phyloP scores from a whole-genome alignment of 2,113 vertebrate genomes.

The Acrocephalus arundinaceus region DNA sequence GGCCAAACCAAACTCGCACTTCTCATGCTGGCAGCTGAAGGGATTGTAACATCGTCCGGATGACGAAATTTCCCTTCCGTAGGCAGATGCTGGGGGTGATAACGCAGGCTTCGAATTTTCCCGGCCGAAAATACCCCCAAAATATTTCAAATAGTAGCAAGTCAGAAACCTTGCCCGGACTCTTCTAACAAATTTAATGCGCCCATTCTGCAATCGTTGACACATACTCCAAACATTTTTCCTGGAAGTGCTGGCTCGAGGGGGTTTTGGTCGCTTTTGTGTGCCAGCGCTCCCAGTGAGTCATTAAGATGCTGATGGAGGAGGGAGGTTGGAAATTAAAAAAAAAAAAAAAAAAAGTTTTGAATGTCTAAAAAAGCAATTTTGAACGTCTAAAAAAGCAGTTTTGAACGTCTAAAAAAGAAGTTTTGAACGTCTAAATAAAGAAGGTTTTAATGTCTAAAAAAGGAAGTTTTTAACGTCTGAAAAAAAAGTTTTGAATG shows the following conservation, averaged over 20 bases:
- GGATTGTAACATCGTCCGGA: not conserved
- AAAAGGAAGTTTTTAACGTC: not conserved
- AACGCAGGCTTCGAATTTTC: not conserved
- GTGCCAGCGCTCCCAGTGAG: not conserved
- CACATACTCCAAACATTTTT: not conserved
- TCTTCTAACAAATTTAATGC: not conserved
- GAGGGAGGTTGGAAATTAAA: not conserved
- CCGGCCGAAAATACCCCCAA: not conserved
- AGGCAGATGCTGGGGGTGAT: not conserved
- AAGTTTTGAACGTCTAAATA: not conserved
- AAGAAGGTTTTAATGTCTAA: not conserved
- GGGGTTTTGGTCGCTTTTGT: not conserved
- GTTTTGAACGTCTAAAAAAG: too few relatives aligned
- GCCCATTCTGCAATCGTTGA: not conserved
- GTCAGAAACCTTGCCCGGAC: not conserved
- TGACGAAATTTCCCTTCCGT: not conserved
- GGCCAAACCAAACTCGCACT: not conserved
- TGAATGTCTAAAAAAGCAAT: too few relatives aligned
- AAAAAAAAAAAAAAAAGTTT: not conserved
- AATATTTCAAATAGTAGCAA: not conserved
- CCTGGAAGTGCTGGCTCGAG: not conserved
- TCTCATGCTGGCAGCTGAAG: not conserved
- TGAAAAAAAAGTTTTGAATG: not conserved
- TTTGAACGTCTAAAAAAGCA: not conserved
- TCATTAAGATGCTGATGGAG: not conserved